These are phyloP conservation scores for Sebastes cheni DNA, from an alignment of 2,797 vertebrate species.

Conservation along the genomic window DNA sequence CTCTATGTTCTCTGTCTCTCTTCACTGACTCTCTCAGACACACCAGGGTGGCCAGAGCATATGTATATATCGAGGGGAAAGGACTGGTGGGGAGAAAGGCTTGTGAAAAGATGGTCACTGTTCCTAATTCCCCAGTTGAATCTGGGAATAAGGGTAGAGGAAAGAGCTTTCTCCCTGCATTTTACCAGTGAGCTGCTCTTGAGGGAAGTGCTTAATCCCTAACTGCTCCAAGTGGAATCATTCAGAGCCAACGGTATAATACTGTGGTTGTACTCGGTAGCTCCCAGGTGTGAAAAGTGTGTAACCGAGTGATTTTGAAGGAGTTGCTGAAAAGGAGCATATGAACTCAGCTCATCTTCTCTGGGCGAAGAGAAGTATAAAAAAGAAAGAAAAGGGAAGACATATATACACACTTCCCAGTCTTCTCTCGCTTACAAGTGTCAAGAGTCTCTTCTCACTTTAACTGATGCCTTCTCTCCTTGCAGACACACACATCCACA, in stretches of 20 bases:
- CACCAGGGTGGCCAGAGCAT: background rate
- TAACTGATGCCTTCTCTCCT: conserved; percentile 12
- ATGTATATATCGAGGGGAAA: accelerated
- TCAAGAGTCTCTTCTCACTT: conserved; percentile 45
- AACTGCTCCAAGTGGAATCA: conserved; percentile 53
- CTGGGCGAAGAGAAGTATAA: background rate
- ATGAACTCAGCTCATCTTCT: conserved; percentile 49
- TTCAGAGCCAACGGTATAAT: conserved; percentile 54
- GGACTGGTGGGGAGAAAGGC: background rate
- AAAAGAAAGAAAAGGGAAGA: background rate
- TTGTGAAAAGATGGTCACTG: conserved; percentile 10
- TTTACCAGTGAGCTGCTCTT: conserved; percentile 42
- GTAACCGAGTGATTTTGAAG: conserved; percentile 51
- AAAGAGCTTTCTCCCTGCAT: conserved; percentile 13
- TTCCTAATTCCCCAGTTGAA: conserved; percentile 21
- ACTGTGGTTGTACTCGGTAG: conserved; percentile 37
- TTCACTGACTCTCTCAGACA: background rate
- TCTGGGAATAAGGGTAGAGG: conserved; percentile 13
- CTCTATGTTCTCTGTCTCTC: background rate
- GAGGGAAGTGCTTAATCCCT: conserved; percentile 55
- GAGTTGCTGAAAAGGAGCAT: conserved; percentile 34
- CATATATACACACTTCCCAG: conserved; percentile 7
- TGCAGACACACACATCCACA: background rate
- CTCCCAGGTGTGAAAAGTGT: conserved; percentile 67
- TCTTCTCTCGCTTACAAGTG: conserved; percentile 21